Base-by-base conservation (phyloP, 2,888 invertebrate genomes). In the Calliscelio sp. region DNA sequence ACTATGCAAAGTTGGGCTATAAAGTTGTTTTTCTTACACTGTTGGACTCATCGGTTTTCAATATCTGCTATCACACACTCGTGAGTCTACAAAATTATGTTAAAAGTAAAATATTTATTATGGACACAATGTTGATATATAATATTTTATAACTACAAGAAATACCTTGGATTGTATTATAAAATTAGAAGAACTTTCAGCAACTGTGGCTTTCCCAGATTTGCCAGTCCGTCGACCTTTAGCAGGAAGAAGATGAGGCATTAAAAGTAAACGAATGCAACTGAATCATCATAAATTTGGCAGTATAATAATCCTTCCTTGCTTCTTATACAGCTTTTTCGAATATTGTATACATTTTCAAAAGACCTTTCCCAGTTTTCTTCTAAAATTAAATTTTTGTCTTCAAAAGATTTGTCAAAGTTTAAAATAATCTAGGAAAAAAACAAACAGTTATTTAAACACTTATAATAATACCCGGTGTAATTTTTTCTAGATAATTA, bases 161-260 rank as follows among this genome's bases (percentile, higher is more conserved):
- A 44, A 44, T 44, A 53, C 53, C 55, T 55, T 55, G 32, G 16
- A 28, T 16, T 55, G 55, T 16, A 55, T 25, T 28, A 55, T 55
- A 28, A 55, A 55, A 18, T n/a, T 18, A 8, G 28, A 3, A 55
- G 55, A 55, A 32, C 55, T 28, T 16, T 55, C 55, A 8, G 6
- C 10, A 8, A 32, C 24, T n/a, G 55, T 55, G 8, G 28, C 28
- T 28, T 28, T 28, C 8, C 4, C 28, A 28, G 28, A 4, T 28
- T 28, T 28, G 28, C 28, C 8, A 44, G 11, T 44, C 14, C 16
- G 14, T 44, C n/a, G 44, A 8, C 44, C 16, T 44, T 44, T 44
- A 8, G 28, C 5, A 28, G 28, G 28, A 28, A 28, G 4, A 28
- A 28, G 28, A 28, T 28, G 28, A 28, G 28, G 28, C 28, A 28